Evolutionary conservation across 2,888 invertebrate genomes (phyloP), one percentile per base, ranked within the genome.

Genomic region (Tubulanus polymorphus): DNA sequence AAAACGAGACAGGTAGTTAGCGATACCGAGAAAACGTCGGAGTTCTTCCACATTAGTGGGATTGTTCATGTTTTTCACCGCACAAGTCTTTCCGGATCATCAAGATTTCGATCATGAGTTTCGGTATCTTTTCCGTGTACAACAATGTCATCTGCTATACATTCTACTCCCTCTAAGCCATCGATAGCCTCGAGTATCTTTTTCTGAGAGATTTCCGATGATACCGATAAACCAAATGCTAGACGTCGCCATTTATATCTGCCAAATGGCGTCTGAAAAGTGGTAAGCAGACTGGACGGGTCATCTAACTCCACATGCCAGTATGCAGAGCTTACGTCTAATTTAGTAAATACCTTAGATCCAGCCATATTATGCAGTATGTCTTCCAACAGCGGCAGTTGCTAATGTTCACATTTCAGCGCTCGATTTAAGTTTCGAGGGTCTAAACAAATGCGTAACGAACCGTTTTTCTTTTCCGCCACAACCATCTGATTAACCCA

Each of bases 191-290:
- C 54, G 3, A 55, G 25, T 10, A 64, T 49, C 25, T 59, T 58
- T 37, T 52, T 54, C 49, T 62, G 64, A 45, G 62, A 63, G 18
- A 60, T 64, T 49, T 63, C 57, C 18, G 63, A 46, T 2, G 57
- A 60, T 10, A 57, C 61, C 6, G 53, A 55, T 12, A 46, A 20
- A 12, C 61, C 61, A 41, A 64, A 63, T 8, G 62, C 59, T 27
- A 64, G 48, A 37, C 60, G 41, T 6, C 48, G 47, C 62, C 59
- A 64, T 41, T 60, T 3, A 48, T 54, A 63, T 10, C 64, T 27
- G 15, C 62, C 62, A n/a, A 55, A 57, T 20, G 41, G 47, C 2
- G 57, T 57, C 35, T 57, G 55, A 35, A 62, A 63, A 2, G 58
- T 62, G 12, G 58, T 62, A 23, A 64, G 47, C 10, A 50, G 23